Percentiles rank a stretch among this genome's conserved stretches.
Evolutionary conservation across 2,888 invertebrate genomes (phyloP).

Genomic region (Ferdinandea cuprea): DNA sequence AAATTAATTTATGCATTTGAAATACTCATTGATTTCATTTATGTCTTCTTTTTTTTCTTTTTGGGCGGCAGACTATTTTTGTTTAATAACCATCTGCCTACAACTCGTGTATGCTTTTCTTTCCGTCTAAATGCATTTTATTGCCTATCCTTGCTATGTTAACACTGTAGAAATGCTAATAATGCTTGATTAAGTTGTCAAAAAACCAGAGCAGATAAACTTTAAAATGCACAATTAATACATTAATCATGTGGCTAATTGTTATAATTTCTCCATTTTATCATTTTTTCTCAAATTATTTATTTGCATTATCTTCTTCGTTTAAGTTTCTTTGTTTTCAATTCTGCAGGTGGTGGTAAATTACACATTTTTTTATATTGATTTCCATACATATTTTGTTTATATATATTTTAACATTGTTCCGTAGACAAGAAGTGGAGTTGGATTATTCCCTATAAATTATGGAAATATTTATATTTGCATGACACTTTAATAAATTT

Average conservation of each 20-base stretch:
- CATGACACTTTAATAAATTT: slow-evolving; percentile 3
- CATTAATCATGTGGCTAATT: slow-evolving; percentile 60
- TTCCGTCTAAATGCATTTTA: slow-evolving; percentile 45
- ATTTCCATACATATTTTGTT: slow-evolving; percentile 11
- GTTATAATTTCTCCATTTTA: slow-evolving; percentile 17
- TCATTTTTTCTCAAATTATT: slow-evolving; percentile 43
- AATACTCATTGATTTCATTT: slow-evolving; percentile 58
- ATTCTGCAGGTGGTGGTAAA: slow-evolving; percentile 57
- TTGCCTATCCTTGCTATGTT: slow-evolving; percentile 48
- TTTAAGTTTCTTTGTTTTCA: slow-evolving; percentile 13
- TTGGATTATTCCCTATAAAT: slow-evolving; percentile 28
- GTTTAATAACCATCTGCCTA: slow-evolving; percentile 55
- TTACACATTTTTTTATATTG: slow-evolving; percentile 40
- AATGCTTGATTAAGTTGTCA: slow-evolving; percentile 50
- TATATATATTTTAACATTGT: slow-evolving; percentile 52
- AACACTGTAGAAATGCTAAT: slow-evolving; percentile 64
- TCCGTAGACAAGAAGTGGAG: slow-evolving; percentile 53
- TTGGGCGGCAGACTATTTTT: slow-evolving; percentile 75
- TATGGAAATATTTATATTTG: neutral
- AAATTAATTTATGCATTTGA: slow-evolving; percentile 58
- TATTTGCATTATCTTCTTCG: slow-evolving; percentile 45
- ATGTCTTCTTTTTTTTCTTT: slow-evolving; percentile 57
- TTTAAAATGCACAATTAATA: slow-evolving; percentile 55
- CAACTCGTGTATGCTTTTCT: slow-evolving; percentile 45
- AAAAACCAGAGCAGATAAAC: slow-evolving; percentile 43